Percentiles rank a stretch among this genome's conserved stretches.
These are phyloP conservation scores for Nebria salina DNA, from an alignment of 2,888 invertebrate genomes.

Conservation along the genomic window DNA sequence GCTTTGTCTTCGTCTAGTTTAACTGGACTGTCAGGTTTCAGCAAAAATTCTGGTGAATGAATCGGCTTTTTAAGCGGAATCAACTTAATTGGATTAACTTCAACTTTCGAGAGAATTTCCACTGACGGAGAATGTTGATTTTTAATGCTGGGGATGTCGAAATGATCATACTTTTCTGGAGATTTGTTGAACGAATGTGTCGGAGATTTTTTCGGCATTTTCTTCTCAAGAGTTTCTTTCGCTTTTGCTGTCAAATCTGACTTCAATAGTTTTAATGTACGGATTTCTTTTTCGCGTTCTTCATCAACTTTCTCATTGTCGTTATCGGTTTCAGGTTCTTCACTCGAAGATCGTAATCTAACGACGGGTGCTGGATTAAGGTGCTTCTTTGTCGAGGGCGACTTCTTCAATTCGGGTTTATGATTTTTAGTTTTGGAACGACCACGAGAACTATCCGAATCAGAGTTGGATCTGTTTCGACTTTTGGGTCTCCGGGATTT, in stretches of 20 bases:
- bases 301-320: constrained; percentile 66
- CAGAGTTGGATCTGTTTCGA: background rate
- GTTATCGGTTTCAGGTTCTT: constrained; percentile 64
- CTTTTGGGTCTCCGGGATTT: background rate
- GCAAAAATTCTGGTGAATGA: constrained; percentile 22
- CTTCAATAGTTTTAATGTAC: constrained; percentile 72
- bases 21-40: constrained; percentile 7
- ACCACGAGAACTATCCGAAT: background rate
- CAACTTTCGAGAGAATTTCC: constrained; percentile 23
- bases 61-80: constrained; percentile 34
- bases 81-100: constrained; percentile 29
- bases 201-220: constrained; percentile 59
- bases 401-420: background rate
- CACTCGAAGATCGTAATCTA: constrained; percentile 69
- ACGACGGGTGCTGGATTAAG: constrained; percentile 64
- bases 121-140: constrained; percentile 25
- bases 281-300: constrained; percentile 73
- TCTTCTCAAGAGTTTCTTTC: constrained; percentile 73
- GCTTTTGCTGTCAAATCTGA: constrained; percentile 76
- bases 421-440: background rate
- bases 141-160: constrained; percentile 38
- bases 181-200: constrained; percentile 6
- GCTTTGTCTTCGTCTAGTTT: constrained; percentile 20
- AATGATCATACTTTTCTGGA: constrained; percentile 35
- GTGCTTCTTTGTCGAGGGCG: constrained; percentile 41